Conservation (phyloP, 2,113 vertebrate species). For the Sylvilagus bachmani region DNA sequence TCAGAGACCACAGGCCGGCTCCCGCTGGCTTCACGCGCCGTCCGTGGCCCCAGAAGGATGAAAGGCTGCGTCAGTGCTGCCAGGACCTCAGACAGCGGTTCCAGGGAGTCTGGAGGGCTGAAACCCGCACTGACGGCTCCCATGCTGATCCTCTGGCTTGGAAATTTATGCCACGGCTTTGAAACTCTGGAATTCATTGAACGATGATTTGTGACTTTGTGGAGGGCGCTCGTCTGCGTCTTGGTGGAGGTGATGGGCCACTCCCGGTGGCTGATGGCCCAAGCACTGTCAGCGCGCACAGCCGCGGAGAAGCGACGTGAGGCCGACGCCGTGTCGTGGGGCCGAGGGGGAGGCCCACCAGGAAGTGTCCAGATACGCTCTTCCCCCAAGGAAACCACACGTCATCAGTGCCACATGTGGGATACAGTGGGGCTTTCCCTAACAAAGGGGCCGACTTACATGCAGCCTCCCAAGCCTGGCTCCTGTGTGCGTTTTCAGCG, state of each 20-base stretch:
- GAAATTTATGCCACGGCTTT: neutral
- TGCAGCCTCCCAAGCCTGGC: neutral
- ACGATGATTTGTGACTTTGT: neutral
- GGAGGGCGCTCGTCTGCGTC: no score
- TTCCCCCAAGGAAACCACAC: constrained; percentile 37
- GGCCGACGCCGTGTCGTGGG: accelerated
- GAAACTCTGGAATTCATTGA: neutral
- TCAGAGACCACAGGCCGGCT: neutral
- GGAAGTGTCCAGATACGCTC: constrained; percentile 16
- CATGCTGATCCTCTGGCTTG: neutral
- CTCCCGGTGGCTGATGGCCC: neutral
- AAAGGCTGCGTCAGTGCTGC: neutral
- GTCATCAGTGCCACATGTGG: neutral
- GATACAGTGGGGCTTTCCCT: neutral
- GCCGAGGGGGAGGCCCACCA: neutral
- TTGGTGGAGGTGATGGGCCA: neutral
- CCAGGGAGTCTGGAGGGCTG: constrained; percentile 37
- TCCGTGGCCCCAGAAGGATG: neutral
- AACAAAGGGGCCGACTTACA: neutral
- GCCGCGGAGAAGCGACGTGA: accelerated
- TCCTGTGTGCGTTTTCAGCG: neutral
- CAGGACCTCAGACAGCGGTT: constrained; percentile 15
- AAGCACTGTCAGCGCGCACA: accelerated
- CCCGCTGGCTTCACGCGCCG: neutral
- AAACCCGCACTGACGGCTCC: constrained; percentile 40